Evolutionary conservation across 2,113 vertebrate species (phyloP), one percentile per base, ranked within the genome.

Genomic region (Apteryx owenii): DNA sequence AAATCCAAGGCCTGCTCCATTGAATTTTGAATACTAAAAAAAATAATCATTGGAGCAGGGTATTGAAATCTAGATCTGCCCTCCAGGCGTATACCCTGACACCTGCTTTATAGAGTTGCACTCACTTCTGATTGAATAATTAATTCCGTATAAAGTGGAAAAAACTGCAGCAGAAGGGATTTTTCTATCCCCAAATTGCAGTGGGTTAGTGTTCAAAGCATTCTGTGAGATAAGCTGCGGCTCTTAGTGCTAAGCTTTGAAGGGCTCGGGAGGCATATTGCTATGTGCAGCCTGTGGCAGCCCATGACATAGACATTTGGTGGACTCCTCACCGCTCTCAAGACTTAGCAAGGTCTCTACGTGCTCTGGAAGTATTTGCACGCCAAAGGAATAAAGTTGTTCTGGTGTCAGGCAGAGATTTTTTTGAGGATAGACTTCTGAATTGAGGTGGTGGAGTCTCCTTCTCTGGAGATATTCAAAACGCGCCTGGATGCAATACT

Each of bases 271-370:
- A 68, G 76, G 42, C 29, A 18, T 6, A 13, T 11, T 60, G 56
- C 3, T 1, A 40, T 2, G 4, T 0, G 1, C 0, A 1, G 10
- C 38, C 50, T 70, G 40, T 29, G 31, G 17, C 51, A 28, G 28
- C 44, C 2, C 1, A 20, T 40, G 42, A 46, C 2, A 3, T 4
- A 28, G 16, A 5, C 0, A 0, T 75, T 68, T 60, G 70, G 19
- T 25, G 66, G 73, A 11, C 33, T 46, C 53, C 22, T 22, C 1
- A 2, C 11, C 51, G 7, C n/a, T 50, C 6, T 3, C 22, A 42
- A 51, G 36, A 6, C 61, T 68, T 29, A 33, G 28, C 54, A 48
- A 48, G 31, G 26, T 83, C 21, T 70, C 15, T 31, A 0, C 12
- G 4, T 2, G 33, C 12, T 25, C 62, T n/a, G 23, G 29, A 76